Conservation (phyloP, 1,140 invertebrate species). For the Drosophila serrata region DNA sequence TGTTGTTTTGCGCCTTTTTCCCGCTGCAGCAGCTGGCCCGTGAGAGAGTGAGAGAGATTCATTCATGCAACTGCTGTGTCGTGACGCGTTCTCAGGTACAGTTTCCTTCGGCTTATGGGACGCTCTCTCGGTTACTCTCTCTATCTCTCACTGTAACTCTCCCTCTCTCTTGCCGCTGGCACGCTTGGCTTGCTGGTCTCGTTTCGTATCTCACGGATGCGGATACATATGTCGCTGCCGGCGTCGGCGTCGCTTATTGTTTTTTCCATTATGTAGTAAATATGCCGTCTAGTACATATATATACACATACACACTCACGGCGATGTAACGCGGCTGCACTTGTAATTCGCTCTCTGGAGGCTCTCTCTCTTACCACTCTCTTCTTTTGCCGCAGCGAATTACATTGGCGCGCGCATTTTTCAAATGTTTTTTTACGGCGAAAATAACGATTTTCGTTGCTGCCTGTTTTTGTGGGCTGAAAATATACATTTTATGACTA, state of each 20-base stretch:
- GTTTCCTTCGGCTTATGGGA: slow-evolving; percentile 38
- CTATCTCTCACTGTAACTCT: not conserved
- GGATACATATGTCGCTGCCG: slow-evolving; percentile 61
- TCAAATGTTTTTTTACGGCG: slow-evolving; percentile 81
- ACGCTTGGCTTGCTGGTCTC: slow-evolving; percentile 65
- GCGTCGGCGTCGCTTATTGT: slow-evolving; percentile 53
- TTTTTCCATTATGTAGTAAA: slow-evolving; percentile 76
- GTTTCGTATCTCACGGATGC: slow-evolving; percentile 69
- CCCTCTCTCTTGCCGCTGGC: slow-evolving; percentile 28
- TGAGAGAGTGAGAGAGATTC: slow-evolving; percentile 58
- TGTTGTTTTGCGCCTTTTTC: slow-evolving; percentile 71
- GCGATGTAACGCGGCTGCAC: slow-evolving; percentile 59
- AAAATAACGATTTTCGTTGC: slow-evolving; percentile 79
- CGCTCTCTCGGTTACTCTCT: slow-evolving; percentile 14
- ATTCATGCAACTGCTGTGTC: slow-evolving; percentile 69
- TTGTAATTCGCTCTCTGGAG: slow-evolving; percentile 65
- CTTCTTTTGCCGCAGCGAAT: slow-evolving; percentile 64
- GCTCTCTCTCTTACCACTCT: slow-evolving; percentile 14
- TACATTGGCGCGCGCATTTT: slow-evolving; percentile 80
- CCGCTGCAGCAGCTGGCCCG: slow-evolving; percentile 63
- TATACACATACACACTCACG: not conserved
- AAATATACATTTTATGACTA: slow-evolving; percentile 78
- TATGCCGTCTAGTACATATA: slow-evolving; percentile 53
- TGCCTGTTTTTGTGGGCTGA: slow-evolving; percentile 70
- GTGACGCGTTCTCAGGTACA: slow-evolving; percentile 76